Percentiles rank a stretch among this genome's conserved stretches.
phyloP scores from a whole-genome alignment of 2,888 invertebrate genomes.

The Hypena proboscidalis region DNA sequence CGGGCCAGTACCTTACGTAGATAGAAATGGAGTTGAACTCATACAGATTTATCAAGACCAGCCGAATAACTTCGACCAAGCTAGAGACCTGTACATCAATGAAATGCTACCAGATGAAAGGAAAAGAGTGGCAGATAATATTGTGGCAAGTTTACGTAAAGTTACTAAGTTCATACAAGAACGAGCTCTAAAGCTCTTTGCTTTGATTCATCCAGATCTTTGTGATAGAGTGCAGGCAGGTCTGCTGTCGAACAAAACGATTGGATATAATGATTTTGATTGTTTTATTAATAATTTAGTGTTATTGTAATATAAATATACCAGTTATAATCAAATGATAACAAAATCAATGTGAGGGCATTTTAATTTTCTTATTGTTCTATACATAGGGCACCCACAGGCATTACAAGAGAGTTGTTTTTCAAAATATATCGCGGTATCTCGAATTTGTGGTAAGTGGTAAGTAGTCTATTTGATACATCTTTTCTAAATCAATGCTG shows the following conservation, averaged over 20 bases:
- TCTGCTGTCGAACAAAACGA: slow-evolving; percentile 19
- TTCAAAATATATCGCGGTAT: too few species aligned
- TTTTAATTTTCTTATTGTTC: too few species aligned
- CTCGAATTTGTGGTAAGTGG: too few species aligned
- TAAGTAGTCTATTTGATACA: too few species aligned
- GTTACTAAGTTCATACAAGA: slow-evolving; percentile 87
- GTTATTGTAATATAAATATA: too few species aligned
- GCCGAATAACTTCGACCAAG: slow-evolving; percentile 94
- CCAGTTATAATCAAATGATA: too few species aligned
- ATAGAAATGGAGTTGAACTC: slow-evolving; percentile 80
- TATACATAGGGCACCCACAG: too few species aligned
- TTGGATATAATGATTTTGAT: neutral
- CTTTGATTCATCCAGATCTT: slow-evolving; percentile 86
- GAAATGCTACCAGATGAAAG: slow-evolving; percentile 89
- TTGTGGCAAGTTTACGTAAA: slow-evolving; percentile 89
- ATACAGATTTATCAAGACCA: slow-evolving; percentile 88
- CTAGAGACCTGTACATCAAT: slow-evolving; percentile 90
- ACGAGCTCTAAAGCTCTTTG: slow-evolving; percentile 90
- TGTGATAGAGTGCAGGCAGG: slow-evolving; percentile 79
- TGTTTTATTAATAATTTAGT: neutral
- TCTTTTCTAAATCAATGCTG: too few species aligned
- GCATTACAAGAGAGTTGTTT: too few species aligned
- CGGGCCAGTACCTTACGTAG: slow-evolving; percentile 89
- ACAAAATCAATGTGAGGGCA: too few species aligned
- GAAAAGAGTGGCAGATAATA: slow-evolving; percentile 90